Conservation (phyloP, 2,113 vertebrate species). For the Chloropsis hardwickii region DNA sequence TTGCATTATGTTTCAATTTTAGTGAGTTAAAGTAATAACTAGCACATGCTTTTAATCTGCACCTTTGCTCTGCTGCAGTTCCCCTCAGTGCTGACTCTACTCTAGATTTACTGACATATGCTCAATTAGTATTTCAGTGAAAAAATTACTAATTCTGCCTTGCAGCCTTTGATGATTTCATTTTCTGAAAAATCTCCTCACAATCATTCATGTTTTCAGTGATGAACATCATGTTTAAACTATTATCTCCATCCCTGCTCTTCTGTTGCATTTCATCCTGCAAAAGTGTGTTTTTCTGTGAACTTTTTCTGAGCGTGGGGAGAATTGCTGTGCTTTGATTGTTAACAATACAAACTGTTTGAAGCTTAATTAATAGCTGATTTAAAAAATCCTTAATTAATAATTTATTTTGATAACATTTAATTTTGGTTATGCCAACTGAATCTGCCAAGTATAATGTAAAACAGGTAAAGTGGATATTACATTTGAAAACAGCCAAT, state of each 20-base stretch:
- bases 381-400: slow-evolving; percentile 35
- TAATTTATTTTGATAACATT: slow-evolving; percentile 47
- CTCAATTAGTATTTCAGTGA: slow-evolving; percentile 10
- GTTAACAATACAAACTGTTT: slow-evolving; percentile 34
- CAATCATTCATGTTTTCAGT: slow-evolving; percentile 30
- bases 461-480: background rate
- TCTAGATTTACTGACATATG: slow-evolving; percentile 48
- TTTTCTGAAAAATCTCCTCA: slow-evolving; percentile 41
- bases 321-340: slow-evolving; percentile 33
- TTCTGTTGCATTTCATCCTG: slow-evolving; percentile 40
- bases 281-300: slow-evolving; percentile 55
- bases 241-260: slow-evolving; percentile 45
- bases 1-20: background rate
- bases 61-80: background rate
- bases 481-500: background rate
- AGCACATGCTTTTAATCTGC: slow-evolving; percentile 38
- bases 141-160: slow-evolving; percentile 51
- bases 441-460: slow-evolving; percentile 19
- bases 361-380: slow-evolving; percentile 32
- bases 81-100: slow-evolving; percentile 1
- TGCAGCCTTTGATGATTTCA: slow-evolving; percentile 43
- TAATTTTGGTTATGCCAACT: slow-evolving; percentile 46
- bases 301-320: slow-evolving; percentile 59
- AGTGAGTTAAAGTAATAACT: slow-evolving; percentile 8
- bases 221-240: slow-evolving; percentile 3